Percentiles rank a stretch among this genome's conserved stretches.
Evolutionary conservation across 2,113 vertebrate genomes (phyloP).

Genomic region (Tetrao urogallus): DNA sequence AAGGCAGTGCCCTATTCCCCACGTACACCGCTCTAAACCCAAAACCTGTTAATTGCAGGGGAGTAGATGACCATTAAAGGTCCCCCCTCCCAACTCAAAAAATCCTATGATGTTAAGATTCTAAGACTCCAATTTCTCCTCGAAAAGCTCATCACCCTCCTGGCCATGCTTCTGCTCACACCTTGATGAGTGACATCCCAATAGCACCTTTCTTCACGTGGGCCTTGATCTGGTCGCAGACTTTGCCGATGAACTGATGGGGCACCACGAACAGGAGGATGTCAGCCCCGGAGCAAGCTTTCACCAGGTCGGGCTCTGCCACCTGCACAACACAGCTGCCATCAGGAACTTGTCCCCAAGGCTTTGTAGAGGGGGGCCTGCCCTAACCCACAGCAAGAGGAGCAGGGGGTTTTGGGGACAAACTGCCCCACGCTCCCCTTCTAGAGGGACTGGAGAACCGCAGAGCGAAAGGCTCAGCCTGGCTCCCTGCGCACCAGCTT

Average conservation of each 20-base stretch:
- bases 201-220: slow-evolving; percentile 87
- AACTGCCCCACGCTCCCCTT: accelerated
- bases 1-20: accelerated
- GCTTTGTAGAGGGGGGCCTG: accelerated
- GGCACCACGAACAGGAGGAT: slow-evolving; percentile 95
- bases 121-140: background rate
- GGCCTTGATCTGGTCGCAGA: slow-evolving; percentile 93
- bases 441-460: background rate
- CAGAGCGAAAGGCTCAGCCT: accelerated
- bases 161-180: slow-evolving; percentile 29
- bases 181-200: slow-evolving; percentile 97
- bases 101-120: background rate
- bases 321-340: slow-evolving; percentile 68
- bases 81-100: background rate
- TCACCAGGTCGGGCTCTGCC: slow-evolving; percentile 89
- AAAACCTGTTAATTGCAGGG: too few species aligned
- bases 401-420: background rate
- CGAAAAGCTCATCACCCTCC: background rate
- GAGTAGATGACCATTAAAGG: background rate
- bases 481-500: background rate
- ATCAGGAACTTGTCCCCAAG: accelerated
- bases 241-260: slow-evolving; percentile 90
- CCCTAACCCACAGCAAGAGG: background rate
- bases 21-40: accelerated
- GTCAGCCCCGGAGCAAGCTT: slow-evolving; percentile 87